Percentiles rank a stretch among this genome's conserved stretches.
These are phyloP conservation scores for Rhagophthalmus giganteus DNA, from an alignment of 2,888 invertebrate genomes.

Conservation along the genomic window DNA sequence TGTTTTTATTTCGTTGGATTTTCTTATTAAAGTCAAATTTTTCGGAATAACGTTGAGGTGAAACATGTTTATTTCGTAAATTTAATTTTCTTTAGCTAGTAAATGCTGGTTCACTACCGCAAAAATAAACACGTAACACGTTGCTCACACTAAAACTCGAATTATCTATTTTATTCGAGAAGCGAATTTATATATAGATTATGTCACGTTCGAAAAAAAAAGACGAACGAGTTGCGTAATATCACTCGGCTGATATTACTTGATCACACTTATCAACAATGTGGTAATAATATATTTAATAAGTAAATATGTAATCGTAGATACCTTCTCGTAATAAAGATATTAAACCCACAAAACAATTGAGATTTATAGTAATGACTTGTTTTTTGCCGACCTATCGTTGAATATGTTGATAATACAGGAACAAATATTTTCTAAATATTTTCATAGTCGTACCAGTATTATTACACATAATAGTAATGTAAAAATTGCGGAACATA, in stretches of 20 bases:
- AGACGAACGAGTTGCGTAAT: constrained; percentile 3
- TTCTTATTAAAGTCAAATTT: constrained; percentile 61
- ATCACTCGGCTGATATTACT: constrained; percentile 6
- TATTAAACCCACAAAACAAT: too few species aligned
- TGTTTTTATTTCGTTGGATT: constrained; percentile 60
- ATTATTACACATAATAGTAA: too few species aligned
- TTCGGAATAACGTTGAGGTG: constrained; percentile 72
- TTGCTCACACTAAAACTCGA: not conserved
- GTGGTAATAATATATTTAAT: too few species aligned
- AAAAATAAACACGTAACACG: not conserved
- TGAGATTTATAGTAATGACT: too few species aligned
- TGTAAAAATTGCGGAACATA: too few species aligned
- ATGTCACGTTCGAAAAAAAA: constrained; percentile 3
- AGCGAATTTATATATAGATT: constrained; percentile 2
- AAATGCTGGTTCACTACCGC: not conserved
- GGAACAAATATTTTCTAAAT: too few species aligned
- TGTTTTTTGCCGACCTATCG: too few species aligned
- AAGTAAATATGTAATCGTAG: too few species aligned
- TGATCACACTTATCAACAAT: too few species aligned
- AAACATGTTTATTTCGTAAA: constrained; percentile 64
- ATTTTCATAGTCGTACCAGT: too few species aligned
- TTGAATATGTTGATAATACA: too few species aligned
- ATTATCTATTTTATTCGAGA: not conserved
- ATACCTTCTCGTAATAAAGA: too few species aligned
- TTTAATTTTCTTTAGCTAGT: constrained; percentile 61